phyloP scores from a whole-genome alignment of 1,140 invertebrate species.

The Hycleus phaleratus region DNA sequence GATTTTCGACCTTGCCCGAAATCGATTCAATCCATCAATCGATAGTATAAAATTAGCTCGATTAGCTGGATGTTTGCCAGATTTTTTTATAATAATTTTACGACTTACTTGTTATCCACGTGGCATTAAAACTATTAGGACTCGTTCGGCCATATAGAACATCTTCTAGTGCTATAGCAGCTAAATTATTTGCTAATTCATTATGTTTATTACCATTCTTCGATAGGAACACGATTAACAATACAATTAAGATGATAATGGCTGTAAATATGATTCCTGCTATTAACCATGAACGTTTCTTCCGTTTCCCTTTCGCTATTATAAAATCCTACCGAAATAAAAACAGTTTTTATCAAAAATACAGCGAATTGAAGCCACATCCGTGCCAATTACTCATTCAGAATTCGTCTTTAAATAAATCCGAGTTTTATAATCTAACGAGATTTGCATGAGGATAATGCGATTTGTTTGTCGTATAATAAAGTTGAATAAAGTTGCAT shows the following conservation, averaged over 20 bases:
- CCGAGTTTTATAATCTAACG: no score
- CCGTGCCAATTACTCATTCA: no score
- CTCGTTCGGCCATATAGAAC: slow-evolving; percentile 42
- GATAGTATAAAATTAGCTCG: slow-evolving; percentile 25
- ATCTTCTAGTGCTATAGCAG: slow-evolving; percentile 40
- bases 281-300: slow-evolving; percentile 36
- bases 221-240: slow-evolving; percentile 29
- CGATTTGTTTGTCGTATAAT: no score
- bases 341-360: neutral
- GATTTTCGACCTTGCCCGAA: slow-evolving; percentile 29
- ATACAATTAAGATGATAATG: slow-evolving; percentile 28
- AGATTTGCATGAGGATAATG: no score
- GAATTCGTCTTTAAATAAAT: no score
- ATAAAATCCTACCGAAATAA: slow-evolving; percentile 40
- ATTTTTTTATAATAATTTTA: slow-evolving; percentile 15
- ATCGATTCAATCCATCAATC: neutral
- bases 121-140: slow-evolving; percentile 46
- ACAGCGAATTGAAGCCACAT: no score
- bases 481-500: no score
- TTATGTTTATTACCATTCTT: slow-evolving; percentile 13
- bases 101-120: slow-evolving; percentile 44
- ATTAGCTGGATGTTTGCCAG: slow-evolving; percentile 29
- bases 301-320: slow-evolving; percentile 35
- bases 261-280: slow-evolving; percentile 28
- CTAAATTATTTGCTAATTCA: slow-evolving; percentile 5